Evolutionary conservation across 2,113 vertebrate genomes (phyloP).

Genomic region (Pandion haliaetus): DNA sequence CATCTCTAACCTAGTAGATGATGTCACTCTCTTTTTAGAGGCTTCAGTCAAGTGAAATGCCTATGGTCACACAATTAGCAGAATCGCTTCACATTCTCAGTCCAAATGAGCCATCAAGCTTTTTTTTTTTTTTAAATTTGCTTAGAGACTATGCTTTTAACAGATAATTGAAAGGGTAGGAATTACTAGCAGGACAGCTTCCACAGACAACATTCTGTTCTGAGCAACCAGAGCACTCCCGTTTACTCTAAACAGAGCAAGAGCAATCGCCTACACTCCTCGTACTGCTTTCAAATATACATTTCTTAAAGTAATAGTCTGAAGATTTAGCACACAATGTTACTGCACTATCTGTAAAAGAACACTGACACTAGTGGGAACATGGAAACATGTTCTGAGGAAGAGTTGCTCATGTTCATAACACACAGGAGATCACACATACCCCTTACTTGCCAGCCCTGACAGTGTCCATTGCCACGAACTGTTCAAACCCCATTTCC

Average conservation of each 20-base stretch:
- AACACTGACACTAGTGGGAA: background rate
- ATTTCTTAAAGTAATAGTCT: background rate
- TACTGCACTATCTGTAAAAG: background rate
- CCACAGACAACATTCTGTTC: background rate
- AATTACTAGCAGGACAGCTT: background rate
- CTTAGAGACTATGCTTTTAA: background rate
- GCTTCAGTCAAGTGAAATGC: background rate
- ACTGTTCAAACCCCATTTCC: background rate
- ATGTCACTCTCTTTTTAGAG: background rate
- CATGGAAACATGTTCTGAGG: background rate
- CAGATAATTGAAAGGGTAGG: background rate
- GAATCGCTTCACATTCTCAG: background rate
- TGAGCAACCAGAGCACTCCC: background rate
- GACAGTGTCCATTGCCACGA: background rate
- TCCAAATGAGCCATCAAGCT: background rate
- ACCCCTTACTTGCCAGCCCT: background rate
- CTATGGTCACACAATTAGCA: background rate
- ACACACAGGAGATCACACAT: background rate
- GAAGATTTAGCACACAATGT: background rate
- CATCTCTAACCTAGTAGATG: background rate
- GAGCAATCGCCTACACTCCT: background rate
- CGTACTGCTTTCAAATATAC: background rate
- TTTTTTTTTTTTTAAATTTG: background rate
- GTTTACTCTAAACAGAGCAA: background rate
- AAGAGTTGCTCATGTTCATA: background rate